phyloP scores from a whole-genome alignment of 2,888 invertebrate species.

The Microctonus aethiopoides region DNA sequence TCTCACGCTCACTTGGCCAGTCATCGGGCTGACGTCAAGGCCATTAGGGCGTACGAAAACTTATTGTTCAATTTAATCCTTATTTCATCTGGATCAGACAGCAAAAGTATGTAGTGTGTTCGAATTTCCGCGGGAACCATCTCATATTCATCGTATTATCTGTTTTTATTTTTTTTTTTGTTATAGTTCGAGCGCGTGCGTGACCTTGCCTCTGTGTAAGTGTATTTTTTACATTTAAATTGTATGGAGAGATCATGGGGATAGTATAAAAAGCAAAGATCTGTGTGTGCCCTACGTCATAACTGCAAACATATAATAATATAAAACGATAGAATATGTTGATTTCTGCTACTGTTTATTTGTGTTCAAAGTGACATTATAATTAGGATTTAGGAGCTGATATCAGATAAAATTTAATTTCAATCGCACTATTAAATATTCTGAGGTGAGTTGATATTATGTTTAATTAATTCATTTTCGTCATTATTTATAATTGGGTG shows the following conservation, averaged over 20 bases:
- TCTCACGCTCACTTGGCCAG: constrained; percentile 52
- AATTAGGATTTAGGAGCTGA: neutral
- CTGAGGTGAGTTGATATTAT: constrained; percentile 21
- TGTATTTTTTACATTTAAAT: neutral
- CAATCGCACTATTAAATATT: too few relatives aligned
- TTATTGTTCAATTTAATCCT: neutral
- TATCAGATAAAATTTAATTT: too few relatives aligned
- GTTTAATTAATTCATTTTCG: neutral
- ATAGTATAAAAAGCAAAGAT: neutral
- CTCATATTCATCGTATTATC: neutral
- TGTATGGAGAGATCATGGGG: neutral
- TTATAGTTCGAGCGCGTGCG: constrained; percentile 19
- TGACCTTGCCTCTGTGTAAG: constrained; percentile 22
- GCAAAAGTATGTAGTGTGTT: neutral
- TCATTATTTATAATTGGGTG: neutral
- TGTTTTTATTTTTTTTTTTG: neutral
- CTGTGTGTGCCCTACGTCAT: neutral
- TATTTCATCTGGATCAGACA: neutral
- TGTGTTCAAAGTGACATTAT: neutral
- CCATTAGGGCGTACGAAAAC: constrained; percentile 46
- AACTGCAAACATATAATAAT: neutral
- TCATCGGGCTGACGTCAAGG: constrained; percentile 58
- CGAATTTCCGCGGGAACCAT: constrained; percentile 1
- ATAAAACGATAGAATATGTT: neutral
- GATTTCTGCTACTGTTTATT: constrained; percentile 8